A percentile compares a stretch with the other conserved stretches of the same genome.
Evolutionary conservation across 2,797 vertebrate species (phyloP).

Genomic region (Melopsittacus undulatus): DNA sequence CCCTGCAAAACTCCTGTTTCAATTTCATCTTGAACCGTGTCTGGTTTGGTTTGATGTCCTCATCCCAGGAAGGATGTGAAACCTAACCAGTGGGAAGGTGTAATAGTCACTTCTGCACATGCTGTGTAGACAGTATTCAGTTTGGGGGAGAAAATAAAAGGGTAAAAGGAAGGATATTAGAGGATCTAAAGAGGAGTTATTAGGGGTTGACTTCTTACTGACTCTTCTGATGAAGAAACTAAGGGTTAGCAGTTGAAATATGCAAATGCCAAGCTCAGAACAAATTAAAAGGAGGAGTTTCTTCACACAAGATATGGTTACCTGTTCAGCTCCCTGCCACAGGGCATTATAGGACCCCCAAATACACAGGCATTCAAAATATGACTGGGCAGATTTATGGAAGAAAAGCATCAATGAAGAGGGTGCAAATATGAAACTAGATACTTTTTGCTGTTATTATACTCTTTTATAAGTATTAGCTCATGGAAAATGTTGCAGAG

Average conservation of each 20-base stretch:
- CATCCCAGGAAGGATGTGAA: not conserved
- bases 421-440: fast-evolving
- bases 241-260: not conserved
- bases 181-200: not conserved
- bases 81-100: not conserved
- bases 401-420: not conserved
- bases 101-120: not conserved
- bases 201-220: not conserved
- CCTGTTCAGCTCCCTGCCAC: not conserved
- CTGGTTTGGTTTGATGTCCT: not conserved
- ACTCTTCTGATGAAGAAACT: not conserved
- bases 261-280: not conserved
- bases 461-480: not conserved
- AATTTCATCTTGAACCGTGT: not conserved
- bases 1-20: not conserved
- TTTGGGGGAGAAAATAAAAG: not conserved
- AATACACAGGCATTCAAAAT: not conserved
- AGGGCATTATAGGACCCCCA: not conserved
- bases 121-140: not conserved
- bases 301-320: not conserved
- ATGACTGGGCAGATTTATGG: not conserved
- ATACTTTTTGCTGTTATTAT: not conserved
- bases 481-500: not conserved
- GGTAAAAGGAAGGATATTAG: not conserved
- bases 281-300: not conserved